A percentile compares a stretch with the other conserved stretches of the same genome.
Evolutionary conservation across 2,113 vertebrate genomes (phyloP).

Genomic region (Pogona vitticeps): DNA sequence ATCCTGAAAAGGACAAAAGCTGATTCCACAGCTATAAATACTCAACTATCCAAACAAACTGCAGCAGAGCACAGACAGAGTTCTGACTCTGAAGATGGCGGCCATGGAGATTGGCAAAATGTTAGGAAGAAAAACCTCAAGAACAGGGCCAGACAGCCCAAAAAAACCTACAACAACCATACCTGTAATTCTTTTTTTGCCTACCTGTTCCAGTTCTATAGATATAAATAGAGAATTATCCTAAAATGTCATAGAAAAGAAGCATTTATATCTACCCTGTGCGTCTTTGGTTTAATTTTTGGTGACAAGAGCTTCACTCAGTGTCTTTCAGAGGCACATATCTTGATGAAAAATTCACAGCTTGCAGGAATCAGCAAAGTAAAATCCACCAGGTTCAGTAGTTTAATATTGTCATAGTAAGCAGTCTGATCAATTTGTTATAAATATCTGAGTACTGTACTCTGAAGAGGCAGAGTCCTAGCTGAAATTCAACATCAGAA

Average conservation of each 20-base stretch:
- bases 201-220: not conserved
- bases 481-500: not conserved
- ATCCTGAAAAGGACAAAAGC: too few species aligned
- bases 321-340: rapidly evolving
- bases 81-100: too few species aligned
- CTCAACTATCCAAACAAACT: too few species aligned
- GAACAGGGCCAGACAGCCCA: too few species aligned
- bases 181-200: not conserved
- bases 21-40: too few species aligned
- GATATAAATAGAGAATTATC: not conserved
- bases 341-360: not conserved
- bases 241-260: not conserved
- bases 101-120: too few species aligned
- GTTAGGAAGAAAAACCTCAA: too few species aligned
- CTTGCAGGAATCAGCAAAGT: not conserved
- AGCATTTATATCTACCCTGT: not conserved
- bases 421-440: not conserved
- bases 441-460: not conserved
- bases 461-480: not conserved
- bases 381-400: not conserved
- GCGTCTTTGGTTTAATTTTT: not conserved
- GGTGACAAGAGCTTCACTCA: not conserved
- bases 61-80: too few species aligned
- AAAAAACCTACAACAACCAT: too few species aligned
- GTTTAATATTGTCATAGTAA: not conserved